Conservation (phyloP, 2,888 invertebrate genomes). For the Scelioninae gen. 2 region DNA sequence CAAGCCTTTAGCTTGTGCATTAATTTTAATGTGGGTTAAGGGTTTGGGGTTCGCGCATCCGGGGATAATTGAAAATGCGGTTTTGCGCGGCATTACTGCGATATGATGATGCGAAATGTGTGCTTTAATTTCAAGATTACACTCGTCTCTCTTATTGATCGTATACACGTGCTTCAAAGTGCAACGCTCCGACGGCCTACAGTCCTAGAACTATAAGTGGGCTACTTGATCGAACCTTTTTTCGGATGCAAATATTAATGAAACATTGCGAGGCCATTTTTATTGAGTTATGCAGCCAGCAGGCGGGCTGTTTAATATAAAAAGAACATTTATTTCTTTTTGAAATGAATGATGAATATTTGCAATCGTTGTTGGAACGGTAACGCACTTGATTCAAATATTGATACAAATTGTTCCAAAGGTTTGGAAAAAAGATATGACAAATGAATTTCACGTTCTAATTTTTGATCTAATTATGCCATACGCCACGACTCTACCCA, state of each 20-base stretch:
- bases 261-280: conserved; percentile 10
- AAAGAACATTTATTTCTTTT: too few species aligned
- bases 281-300: too few species aligned
- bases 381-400: too few species aligned
- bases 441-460: too few species aligned
- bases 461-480: too few species aligned
- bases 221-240: conserved; percentile 68
- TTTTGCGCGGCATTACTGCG: conserved; percentile 26
- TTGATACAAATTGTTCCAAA: too few species aligned
- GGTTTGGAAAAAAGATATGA: too few species aligned
- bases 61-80: conserved; percentile 27
- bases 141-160: conserved; percentile 70
- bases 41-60: neutral
- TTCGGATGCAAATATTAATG: conserved; percentile 46
- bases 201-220: conserved; percentile 68
- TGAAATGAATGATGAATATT: too few species aligned
- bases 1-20: neutral
- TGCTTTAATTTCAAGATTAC: conserved; percentile 57
- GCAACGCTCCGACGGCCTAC: conserved; percentile 64
- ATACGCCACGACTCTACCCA: too few species aligned
- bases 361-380: too few species aligned
- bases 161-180: conserved; percentile 70
- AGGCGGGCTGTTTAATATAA: too few species aligned
- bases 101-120: conserved; percentile 46
- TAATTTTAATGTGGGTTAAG: neutral